A percentile compares a stretch with the other conserved stretches of the same genome.
phyloP scores from a whole-genome alignment of 2,797 vertebrate species.

The Pangasius djambal region DNA sequence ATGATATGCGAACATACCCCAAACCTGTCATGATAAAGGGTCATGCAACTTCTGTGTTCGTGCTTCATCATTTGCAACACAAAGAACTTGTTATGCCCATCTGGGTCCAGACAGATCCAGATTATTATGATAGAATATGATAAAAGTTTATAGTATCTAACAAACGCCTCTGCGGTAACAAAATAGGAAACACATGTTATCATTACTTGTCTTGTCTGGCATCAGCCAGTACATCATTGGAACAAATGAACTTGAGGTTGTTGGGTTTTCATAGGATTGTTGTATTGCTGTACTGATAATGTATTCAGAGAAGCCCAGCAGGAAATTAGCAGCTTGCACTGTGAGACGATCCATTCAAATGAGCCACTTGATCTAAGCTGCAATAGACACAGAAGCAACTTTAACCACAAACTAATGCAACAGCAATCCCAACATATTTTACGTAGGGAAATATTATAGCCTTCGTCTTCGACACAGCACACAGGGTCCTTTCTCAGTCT shows the following conservation, averaged over 20 bases:
- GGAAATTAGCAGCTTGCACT: slow-evolving; percentile 35
- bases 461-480: neutral
- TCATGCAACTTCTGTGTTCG: neutral
- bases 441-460: neutral
- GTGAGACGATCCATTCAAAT: slow-evolving; percentile 16
- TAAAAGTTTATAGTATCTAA: neutral
- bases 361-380: slow-evolving; percentile 29
- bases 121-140: slow-evolving; percentile 1
- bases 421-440: neutral
- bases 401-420: slow-evolving; percentile 17
- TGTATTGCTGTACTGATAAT: slow-evolving; percentile 39
- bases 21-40: neutral
- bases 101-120: neutral
- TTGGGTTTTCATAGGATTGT: slow-evolving; percentile 28
- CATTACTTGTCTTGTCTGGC: slow-evolving; percentile 19
- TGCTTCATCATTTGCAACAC: neutral
- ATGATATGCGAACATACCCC: neutral
- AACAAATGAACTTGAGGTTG: slow-evolving; percentile 20
- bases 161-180: neutral
- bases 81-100: slow-evolving; percentile 10
- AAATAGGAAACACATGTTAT: neutral
- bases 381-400: slow-evolving; percentile 2
- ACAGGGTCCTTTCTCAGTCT: neutral
- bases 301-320: slow-evolving; percentile 34
- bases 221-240: slow-evolving; percentile 8